phyloP scores from a whole-genome alignment of 2,113 vertebrate genomes.

The Podiceps cristatus region DNA sequence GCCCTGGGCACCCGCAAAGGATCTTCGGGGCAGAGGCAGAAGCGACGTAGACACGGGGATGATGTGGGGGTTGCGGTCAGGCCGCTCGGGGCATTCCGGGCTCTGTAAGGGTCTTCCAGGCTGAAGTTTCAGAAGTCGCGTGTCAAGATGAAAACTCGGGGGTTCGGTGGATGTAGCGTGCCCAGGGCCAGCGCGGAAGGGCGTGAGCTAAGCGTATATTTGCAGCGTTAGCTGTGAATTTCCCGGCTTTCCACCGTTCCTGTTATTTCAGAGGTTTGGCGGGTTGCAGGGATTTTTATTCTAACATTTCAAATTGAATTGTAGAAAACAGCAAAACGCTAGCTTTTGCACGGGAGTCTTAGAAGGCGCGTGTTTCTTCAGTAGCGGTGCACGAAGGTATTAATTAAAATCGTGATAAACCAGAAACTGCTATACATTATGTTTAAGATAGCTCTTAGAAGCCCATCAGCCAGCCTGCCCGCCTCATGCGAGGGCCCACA shows the following conservation, averaged over 20 bases:
- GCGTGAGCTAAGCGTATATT: neutral
- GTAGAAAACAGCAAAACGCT: neutral
- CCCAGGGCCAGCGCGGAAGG: neutral
- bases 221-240: neutral
- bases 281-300: neutral
- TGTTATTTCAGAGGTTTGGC: neutral
- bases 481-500: slow-evolving; percentile 35
- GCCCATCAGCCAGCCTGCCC: neutral
- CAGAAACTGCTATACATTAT: accelerated
- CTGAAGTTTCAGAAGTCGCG: too few species aligned
- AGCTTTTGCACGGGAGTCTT: neutral
- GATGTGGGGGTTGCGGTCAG: neutral
- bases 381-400: neutral
- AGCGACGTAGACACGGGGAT: too few species aligned
- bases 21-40: neutral
- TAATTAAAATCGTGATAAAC: neutral
- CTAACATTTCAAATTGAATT: accelerated
- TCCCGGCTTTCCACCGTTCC: neutral
- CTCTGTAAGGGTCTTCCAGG: neutral
- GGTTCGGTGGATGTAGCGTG: neutral
- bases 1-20: accelerated
- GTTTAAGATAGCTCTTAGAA: neutral
- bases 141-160: neutral
- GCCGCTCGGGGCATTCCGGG: accelerated
- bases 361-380: accelerated